phyloP scores from a whole-genome alignment of 2,113 vertebrate species.

The Etheostoma cragini region DNA sequence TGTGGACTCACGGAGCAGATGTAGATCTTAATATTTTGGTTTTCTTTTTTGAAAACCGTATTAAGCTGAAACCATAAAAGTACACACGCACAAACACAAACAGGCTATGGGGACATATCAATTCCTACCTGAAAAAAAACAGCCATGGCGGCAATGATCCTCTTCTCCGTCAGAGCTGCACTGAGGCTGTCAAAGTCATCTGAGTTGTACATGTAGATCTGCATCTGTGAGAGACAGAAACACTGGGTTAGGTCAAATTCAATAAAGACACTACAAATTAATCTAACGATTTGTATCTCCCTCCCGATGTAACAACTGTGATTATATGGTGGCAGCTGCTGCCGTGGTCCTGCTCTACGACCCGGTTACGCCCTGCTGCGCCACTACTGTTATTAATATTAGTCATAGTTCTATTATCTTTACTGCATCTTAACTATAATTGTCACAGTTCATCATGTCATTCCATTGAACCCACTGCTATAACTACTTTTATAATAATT shows the following conservation, averaged over 20 bases:
- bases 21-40: not conserved
- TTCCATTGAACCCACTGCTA: no score
- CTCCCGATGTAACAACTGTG: not conserved
- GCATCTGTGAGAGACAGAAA: slow-evolving; percentile 88
- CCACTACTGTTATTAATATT: no score
- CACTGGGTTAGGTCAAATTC: not conserved
- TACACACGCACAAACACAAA: not conserved
- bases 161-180: slow-evolving; percentile 91
- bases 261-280: not conserved
- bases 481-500: no score
- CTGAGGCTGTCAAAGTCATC: slow-evolving; percentile 97
- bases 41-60: not conserved
- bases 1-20: not conserved
- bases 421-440: no score
- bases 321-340: no score
- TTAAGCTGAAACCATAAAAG: not conserved
- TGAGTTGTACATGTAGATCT: slow-evolving; percentile 98
- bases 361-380: no score
- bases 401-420: no score
- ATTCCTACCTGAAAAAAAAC: slow-evolving; percentile 95
- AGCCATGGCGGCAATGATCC: slow-evolving; percentile 92
- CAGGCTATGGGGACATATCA: not conserved
- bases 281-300: not conserved
- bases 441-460: no score
- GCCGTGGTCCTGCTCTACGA: no score